phyloP scores from a whole-genome alignment of 1,140 invertebrate species.

The Globodera rostochiensis region DNA sequence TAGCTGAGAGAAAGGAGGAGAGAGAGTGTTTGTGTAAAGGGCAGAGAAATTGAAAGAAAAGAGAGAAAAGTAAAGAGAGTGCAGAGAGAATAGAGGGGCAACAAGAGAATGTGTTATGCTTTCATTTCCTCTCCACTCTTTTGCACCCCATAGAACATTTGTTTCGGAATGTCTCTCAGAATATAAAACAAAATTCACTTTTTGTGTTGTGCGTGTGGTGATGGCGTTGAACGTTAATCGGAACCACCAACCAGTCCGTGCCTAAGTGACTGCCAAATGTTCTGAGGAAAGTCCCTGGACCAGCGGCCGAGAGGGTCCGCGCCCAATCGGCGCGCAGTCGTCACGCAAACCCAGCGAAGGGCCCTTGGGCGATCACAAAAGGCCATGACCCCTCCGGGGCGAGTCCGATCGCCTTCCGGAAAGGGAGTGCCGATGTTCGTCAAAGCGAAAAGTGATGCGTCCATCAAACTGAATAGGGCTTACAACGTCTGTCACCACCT shows the following conservation, averaged over 20 bases:
- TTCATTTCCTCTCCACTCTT: background rate
- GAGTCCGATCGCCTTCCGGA: slow-evolving; percentile 16
- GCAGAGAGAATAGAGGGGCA: background rate
- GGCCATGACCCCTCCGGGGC: slow-evolving; percentile 20
- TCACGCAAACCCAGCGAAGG: background rate
- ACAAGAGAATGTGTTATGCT: background rate
- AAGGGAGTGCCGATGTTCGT: slow-evolving; percentile 22
- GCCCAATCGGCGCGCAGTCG: slow-evolving; percentile 32
- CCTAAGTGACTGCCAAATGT: slow-evolving; percentile 24
- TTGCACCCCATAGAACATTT: background rate
- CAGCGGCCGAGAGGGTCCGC: slow-evolving; percentile 38
- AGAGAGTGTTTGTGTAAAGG: background rate
- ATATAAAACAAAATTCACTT: background rate
- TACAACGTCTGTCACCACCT: slow-evolving; percentile 27
- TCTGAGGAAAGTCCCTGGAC: slow-evolving; percentile 42
- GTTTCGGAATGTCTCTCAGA: background rate
- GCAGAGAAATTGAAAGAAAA: background rate
- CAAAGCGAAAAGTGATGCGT: slow-evolving; percentile 25
- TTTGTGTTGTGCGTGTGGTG: background rate
- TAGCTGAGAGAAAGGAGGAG: background rate
- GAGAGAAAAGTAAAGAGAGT: background rate
- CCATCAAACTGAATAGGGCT: slow-evolving; percentile 29
- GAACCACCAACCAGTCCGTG: slow-evolving; percentile 27
- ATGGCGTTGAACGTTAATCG: slow-evolving; percentile 19
- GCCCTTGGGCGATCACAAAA: slow-evolving; percentile 17